These are phyloP conservation scores for Trachymyrmex cornetzi DNA, from an alignment of 1,140 invertebrate species.

Conservation along the genomic window DNA sequence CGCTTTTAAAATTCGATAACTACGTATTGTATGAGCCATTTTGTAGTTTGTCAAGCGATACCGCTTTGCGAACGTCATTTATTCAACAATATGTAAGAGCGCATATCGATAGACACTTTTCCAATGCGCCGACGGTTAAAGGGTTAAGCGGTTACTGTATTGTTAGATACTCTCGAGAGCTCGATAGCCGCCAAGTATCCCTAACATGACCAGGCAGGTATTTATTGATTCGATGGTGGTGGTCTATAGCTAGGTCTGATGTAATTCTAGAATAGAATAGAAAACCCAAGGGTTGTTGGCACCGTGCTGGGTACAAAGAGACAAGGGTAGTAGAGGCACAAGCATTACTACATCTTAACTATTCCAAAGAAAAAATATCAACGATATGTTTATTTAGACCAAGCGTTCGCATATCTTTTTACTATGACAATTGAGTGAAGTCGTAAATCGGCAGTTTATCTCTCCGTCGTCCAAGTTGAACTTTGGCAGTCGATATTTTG, in stretches of 20 bases:
- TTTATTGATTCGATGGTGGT: conserved; percentile 78
- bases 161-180: conserved; percentile 59
- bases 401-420: background rate
- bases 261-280: conserved; percentile 69
- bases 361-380: conserved; percentile 32
- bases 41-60: background rate
- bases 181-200: conserved; percentile 65
- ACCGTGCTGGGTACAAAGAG: background rate
- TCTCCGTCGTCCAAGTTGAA: no score
- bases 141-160: conserved; percentile 26
- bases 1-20: background rate
- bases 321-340: conserved; percentile 30
- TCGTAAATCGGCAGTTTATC: background rate
- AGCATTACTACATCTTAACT: conserved; percentile 26
- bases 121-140: conserved; percentile 16
- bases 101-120: conserved; percentile 19
- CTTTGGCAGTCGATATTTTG: no score
- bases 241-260: conserved; percentile 73
- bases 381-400: background rate
- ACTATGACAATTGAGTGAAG: no score
- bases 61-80: background rate
- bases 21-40: background rate
- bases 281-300: conserved; percentile 36
- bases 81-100: conserved; percentile 10
- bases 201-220: conserved; percentile 69